Base-by-base conservation (phyloP, 2,888 invertebrate species). In the Scaeva pyrastri region DNA sequence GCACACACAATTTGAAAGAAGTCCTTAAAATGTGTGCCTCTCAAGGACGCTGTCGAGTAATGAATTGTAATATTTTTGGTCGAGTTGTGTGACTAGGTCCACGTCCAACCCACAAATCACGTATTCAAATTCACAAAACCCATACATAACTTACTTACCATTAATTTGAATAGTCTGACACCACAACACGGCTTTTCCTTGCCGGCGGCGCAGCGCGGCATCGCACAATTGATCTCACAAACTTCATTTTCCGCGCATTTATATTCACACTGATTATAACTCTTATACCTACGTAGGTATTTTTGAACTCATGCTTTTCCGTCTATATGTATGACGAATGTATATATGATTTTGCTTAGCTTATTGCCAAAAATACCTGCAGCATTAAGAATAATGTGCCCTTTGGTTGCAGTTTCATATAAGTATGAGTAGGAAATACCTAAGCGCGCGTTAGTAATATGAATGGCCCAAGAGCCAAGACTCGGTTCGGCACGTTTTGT, bases 351-450 rank as follows among this genome's bases (percentile, higher is more conserved):
- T 73, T 12, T 64, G 14, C 45, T n/a, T 55, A 50, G 50, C n/a
- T 56, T 74, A 74, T 60, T 68, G 36, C 21, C 41, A 8, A 45
- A 68, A 70, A 72, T 84, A 84, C 79, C 84, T 84, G 75, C 74
- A 50, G 58, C 56, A 66, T 56, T 60, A 79, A 79, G 79, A 84
- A 70, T 74, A 43, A 84, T 79, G 68, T 52, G 64, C 64, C 66
- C 64, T 58, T 50, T 41, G 74, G 74, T 64, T 26, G 39, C 39
- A 39, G 3, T 10, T 55, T 19, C 26, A 14, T 31, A 31, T 31
- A 8, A 31, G 31, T 8, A n/a, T 31, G 31, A 73, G 56, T 55
- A 78, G 36, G 3, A 39, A 39, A 52, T 31, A 52, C n/a, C n/a
- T n/a, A n/a, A 26, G 70, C 11, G 36, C 62, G 66, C 52, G 60